Evolutionary conservation across 1,140 invertebrate genomes (phyloP).

Genomic region (Hetaerina americana): DNA sequence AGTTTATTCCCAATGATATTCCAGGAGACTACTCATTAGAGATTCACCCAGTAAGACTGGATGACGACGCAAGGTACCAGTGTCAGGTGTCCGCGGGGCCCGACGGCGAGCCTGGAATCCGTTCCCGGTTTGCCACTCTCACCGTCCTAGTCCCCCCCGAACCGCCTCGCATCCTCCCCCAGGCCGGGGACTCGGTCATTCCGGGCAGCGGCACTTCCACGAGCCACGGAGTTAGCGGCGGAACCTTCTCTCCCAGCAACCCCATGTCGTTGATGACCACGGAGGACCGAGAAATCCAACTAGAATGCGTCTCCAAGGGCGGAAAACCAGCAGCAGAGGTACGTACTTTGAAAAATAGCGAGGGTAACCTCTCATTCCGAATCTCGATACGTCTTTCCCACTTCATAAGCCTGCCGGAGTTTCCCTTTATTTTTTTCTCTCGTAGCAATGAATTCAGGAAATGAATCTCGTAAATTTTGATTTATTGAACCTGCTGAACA

Average conservation of each 20-base stretch:
- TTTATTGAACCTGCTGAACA: too few species aligned
- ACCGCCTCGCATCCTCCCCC: conserved; percentile 58
- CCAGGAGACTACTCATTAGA: conserved; percentile 74
- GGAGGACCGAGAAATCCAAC: conserved; percentile 73
- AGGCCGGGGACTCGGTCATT: not conserved
- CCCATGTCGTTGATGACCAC: conserved; percentile 60
- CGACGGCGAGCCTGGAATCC: conserved; percentile 55
- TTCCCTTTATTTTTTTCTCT: too few species aligned
- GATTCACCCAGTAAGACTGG: conserved; percentile 73
- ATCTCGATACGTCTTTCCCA: too few species aligned
- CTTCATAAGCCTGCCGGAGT: too few species aligned
- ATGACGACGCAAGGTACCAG: conserved; percentile 82
- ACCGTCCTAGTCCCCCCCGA: conserved; percentile 81
- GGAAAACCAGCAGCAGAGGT: conserved; percentile 87
- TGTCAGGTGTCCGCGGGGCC: conserved; percentile 71
- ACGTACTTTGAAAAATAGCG: too few species aligned
- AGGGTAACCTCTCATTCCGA: too few species aligned
- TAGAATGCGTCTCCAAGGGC: conserved; percentile 77
- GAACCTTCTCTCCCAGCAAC: not conserved
- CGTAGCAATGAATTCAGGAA: too few species aligned
- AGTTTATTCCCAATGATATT: conserved; percentile 25
- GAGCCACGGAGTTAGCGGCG: not conserved
- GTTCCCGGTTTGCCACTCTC: conserved; percentile 69
- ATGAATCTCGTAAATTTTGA: too few species aligned
- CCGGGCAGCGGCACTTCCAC: not conserved